A percentile compares a stretch with the other conserved stretches of the same genome.
These are phyloP conservation scores for Gobionotothen gibberifrons DNA, from an alignment of 2,797 vertebrate genomes.

Conservation along the genomic window DNA sequence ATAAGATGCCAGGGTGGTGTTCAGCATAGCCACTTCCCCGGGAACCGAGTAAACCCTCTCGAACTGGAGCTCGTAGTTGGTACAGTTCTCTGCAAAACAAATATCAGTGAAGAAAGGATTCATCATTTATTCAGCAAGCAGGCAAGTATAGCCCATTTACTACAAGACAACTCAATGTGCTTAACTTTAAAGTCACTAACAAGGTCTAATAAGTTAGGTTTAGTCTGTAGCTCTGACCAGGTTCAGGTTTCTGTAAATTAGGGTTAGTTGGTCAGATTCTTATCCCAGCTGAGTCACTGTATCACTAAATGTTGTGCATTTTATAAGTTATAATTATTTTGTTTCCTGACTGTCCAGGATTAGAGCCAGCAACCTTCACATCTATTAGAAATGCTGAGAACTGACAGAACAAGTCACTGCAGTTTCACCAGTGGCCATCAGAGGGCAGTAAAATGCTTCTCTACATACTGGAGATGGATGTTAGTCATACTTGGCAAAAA, in stretches of 20 bases:
- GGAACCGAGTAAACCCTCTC: conserved; percentile 68
- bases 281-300: not conserved
- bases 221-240: too few relatives aligned
- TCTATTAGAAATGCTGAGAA: not conserved
- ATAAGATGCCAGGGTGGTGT: conserved; percentile 60
- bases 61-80: conserved; percentile 45
- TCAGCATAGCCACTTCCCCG: conserved; percentile 74
- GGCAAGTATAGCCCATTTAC: too few relatives aligned
- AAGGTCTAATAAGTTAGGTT: not conserved
- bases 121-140: not conserved
- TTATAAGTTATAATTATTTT: not conserved
- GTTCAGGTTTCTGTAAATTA: too few relatives aligned
- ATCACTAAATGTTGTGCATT: not conserved
- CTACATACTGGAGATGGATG: not conserved
- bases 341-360: not conserved
- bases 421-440: conserved; percentile 11
- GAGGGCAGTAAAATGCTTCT: not conserved
- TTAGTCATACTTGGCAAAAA: not conserved
- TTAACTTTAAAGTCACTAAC: not conserved
- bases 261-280: not conserved
- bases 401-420: not conserved
- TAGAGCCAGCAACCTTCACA: not conserved
- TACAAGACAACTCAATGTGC: not conserved
- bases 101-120: not conserved
- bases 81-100: conserved; percentile 67